Evolutionary conservation across 2,797 vertebrate species (phyloP).

Genomic region (Pipistrellus kuhlii): DNA sequence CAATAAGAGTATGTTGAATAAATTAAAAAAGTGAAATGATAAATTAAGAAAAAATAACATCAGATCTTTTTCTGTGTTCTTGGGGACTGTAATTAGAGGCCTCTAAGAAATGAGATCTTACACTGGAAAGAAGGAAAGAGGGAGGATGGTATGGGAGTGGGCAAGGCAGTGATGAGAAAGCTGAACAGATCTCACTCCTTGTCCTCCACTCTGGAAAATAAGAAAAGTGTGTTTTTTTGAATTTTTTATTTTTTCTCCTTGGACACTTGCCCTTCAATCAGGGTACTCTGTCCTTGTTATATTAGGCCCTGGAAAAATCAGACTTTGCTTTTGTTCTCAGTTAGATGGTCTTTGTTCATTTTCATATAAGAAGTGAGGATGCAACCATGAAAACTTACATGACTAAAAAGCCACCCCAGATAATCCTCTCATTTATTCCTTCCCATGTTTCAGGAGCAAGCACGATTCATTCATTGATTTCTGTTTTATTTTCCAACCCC

Average conservation of each 20-base stretch:
- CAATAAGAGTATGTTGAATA: not conserved
- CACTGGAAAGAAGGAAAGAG: not conserved
- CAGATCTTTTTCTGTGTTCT: not conserved
- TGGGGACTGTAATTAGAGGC: not conserved
- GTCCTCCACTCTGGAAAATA: not conserved
- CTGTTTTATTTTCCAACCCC: slow-evolving; percentile 94
- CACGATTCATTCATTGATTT: slow-evolving; percentile 94
- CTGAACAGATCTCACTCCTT: not conserved
- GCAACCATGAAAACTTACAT: slow-evolving; percentile 93
- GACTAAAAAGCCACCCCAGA: slow-evolving; percentile 93
- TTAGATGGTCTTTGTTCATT: slow-evolving; percentile 14
- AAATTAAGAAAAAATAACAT: slow-evolving; percentile 1
- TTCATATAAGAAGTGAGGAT: slow-evolving; percentile 92
- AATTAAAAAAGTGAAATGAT: not conserved
- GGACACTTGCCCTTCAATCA: not conserved
- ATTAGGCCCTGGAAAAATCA: not conserved
- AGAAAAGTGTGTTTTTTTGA: not conserved
- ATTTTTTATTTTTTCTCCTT: no score
- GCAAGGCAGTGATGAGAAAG: not conserved
- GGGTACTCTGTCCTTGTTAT: not conserved
- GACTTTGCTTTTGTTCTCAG: not conserved
- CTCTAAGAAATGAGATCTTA: not conserved
- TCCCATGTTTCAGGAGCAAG: slow-evolving; percentile 94
- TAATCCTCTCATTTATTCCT: slow-evolving; percentile 93
- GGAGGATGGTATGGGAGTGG: not conserved